Conservation (phyloP, 2,888 invertebrate genomes). For the Aporophyla nigra region DNA sequence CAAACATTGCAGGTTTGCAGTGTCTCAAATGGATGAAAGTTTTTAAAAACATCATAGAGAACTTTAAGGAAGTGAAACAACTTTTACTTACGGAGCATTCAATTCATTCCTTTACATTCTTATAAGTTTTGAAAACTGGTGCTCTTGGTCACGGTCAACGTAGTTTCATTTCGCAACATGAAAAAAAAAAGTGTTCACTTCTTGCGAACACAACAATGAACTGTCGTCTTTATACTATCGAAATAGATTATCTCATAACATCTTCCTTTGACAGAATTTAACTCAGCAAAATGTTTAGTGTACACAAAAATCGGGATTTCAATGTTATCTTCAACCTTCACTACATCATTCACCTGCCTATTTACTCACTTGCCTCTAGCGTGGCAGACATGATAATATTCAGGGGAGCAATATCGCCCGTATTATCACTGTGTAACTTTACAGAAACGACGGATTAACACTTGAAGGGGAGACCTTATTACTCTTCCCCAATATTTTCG, state of each 20-base stretch:
- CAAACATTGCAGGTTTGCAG: constrained; percentile 40
- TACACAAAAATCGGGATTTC: constrained; percentile 1
- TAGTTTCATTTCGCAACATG: neutral
- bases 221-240: neutral
- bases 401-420: constrained; percentile 77
- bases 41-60: constrained; percentile 41
- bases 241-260: constrained; percentile 2
- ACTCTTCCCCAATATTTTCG: constrained; percentile 70
- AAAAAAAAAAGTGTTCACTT: neutral
- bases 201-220: neutral
- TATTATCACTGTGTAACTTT: constrained; percentile 77
- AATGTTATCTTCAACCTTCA: constrained; percentile 42
- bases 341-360: constrained; percentile 44
- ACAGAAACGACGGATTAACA: constrained; percentile 78
- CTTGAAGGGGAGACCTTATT: constrained; percentile 75
- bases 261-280: constrained; percentile 5
- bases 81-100: constrained; percentile 17
- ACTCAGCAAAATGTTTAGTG: neutral
- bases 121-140: neutral
- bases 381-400: constrained; percentile 80
- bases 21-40: constrained; percentile 41
- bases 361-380: constrained; percentile 59
- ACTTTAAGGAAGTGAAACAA: constrained; percentile 24
- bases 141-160: constrained; percentile 19
- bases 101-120: constrained; percentile 21